phyloP scores from a whole-genome alignment of 2,888 invertebrate species.

The Hartigia nigra region DNA sequence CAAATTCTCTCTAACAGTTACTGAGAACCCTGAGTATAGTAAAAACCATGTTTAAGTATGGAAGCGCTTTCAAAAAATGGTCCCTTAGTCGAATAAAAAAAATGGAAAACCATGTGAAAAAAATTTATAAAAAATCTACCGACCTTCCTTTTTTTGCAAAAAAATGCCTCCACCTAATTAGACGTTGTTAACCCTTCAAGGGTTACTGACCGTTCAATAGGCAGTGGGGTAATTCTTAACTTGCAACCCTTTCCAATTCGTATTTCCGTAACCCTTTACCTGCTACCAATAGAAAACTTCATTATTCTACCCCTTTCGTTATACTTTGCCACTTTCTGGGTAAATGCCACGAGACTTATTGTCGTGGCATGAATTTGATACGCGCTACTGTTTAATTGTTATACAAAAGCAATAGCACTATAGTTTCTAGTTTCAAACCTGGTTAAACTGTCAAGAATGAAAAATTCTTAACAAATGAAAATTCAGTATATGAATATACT shows the following conservation, averaged over 20 bases:
- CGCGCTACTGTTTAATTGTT: background rate
- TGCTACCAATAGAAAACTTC: constrained; percentile 29
- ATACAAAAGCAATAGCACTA: background rate
- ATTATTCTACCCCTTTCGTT: constrained; percentile 17
- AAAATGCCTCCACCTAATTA: constrained; percentile 40
- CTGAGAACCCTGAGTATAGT: background rate
- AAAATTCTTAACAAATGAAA: background rate
- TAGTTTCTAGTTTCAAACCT: background rate
- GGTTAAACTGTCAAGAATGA: background rate
- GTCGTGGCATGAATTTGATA: background rate
- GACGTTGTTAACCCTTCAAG: constrained; percentile 24
- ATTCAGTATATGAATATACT: background rate
- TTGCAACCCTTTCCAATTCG: constrained; percentile 28
- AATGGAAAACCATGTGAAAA: constrained; percentile 13
- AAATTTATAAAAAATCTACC: constrained; percentile 39
- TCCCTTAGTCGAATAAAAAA: background rate
- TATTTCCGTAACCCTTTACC: constrained; percentile 35
- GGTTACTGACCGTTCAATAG: constrained; percentile 18
- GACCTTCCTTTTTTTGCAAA: constrained; percentile 21
- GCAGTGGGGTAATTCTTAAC: constrained; percentile 23
- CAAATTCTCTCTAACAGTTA: background rate
- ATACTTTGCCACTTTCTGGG: background rate
- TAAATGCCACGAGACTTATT: background rate
- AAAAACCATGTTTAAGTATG: background rate
- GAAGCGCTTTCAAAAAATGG: background rate